Base-by-base conservation (phyloP, 2,113 vertebrate genomes). In the Malurus cyaneus region DNA sequence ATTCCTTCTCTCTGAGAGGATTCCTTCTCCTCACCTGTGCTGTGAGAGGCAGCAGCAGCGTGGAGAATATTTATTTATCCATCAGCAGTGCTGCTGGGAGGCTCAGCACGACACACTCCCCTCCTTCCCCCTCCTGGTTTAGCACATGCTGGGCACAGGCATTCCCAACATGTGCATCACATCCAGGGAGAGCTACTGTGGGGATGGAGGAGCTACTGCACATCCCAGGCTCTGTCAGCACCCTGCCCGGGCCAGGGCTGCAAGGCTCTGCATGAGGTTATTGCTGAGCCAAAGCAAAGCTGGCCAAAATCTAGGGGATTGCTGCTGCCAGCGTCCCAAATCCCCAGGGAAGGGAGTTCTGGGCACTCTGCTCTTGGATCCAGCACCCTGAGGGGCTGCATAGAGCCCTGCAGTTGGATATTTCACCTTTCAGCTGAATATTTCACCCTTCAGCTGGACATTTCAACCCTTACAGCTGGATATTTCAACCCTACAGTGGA, bases 151-250 rank as follows among this genome's bases (percentile, higher is more conserved):
- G 89, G 92, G 92, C 62, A 87, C 94, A 81, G 73, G 54, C 80
- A 2, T 74, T 78, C 93, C 28, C 80, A 52, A 91, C 92, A 95
- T 87, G 93, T 96, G 94, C 94, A 56, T 31, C 73, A 10, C 25
- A 96, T 84, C 77, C 94, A 91, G 89, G 93, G 39, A 91, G 20
- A 19, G 92, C 94, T 96, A 67, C 96, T 36, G 81, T 84, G 93
- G 10, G 25, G 31, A 46, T 12, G 25, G 31, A 46, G 31, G 79
- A 86, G 93, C 96, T 93, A 41, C 96, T 46, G 88, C 93, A 24
- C 47, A 8, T 42, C 71, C 7, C 41, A 3, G 89, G 39, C 15
- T 69, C 94, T 95, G 92, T 92, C 93, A 84, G 91, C 93, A 18
- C 54, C 18, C 94, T 21, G 86, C 57, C 71, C 89, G 19, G 59